Evolutionary conservation across 2,888 invertebrate genomes (phyloP), one percentile per base, ranked within the genome.

Genomic region (Epinotia brunnichana): DNA sequence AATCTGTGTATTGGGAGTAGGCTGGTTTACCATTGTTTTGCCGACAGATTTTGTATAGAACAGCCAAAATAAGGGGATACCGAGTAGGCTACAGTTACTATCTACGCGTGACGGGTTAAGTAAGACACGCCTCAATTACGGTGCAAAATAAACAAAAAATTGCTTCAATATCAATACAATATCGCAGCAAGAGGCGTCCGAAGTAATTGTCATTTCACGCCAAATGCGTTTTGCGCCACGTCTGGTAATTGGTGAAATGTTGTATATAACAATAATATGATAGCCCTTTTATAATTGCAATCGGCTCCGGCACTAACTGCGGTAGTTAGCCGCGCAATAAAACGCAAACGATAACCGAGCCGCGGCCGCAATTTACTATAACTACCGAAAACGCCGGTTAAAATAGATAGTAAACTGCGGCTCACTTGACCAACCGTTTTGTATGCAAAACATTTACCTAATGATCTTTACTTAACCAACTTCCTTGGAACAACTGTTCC

Each of bases 281-380:
- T 39, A 44, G 35, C 56, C 29, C 15, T 15, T 19, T 11, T 60
- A 35, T 78, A 69, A 77, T 78, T 79, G 78, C 80, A 83, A 76
- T 78, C 80, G 75, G 76, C 74, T 69, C 69, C 69, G 76, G 79
- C 77, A 76, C 81, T 80, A 81, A 61, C 29, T 44, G 61, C 72
- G 74, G 77, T 74, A 79, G 80, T 81, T 82, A 82, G 78, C 76
- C 77, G 66, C 74, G 78, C 86, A 87, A 80, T 80, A 81, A 83
- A 87, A 87, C 88, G 85, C 87, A 87, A 88, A 86, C 86, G 84
- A 85, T 88, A 86, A 85, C 83, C 75, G 78, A 75, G 75, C 77
- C 76, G 74, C 76, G 61, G 70, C 82, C 81, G 82, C 83, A 73
- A 83, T 73, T 73, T 69, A 69, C 68, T 63, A 7, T 73, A 69